Base-by-base conservation (phyloP, 1,140 invertebrate genomes). In the Pogonomyrmex californicus region DNA sequence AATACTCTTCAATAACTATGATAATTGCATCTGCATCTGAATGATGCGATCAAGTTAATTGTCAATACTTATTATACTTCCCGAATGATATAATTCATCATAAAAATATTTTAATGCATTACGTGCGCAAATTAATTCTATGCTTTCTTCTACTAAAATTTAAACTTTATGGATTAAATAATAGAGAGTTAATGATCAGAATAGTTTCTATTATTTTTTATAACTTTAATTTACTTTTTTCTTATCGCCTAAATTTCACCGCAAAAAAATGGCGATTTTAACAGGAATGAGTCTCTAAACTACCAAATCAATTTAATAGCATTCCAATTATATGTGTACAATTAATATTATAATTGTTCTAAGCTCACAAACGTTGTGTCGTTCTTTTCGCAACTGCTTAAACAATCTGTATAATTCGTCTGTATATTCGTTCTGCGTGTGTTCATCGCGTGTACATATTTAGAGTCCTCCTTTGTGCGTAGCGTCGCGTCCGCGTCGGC, bases 401-500 rank as follows among this genome's bases (percentile, higher is more conserved):
- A 51, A 33, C 41, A 60, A 30, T 41, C 41, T 54, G 7, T 38
- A 14, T 47, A 68, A 36, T 9, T 73, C 54, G 36, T 36, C 17
- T 41, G 30, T 47, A 14, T 71, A 14, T 71, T 33, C 17, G 36
- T 30, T 9, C 12, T 14, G 10, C 38, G n/a, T 2, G 33, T 47
- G 51, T 56, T 9, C n/a, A 12, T 7, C 54, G 54, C 9, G 33
- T 58, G 65, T 36, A 71, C 38, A 79, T 51, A n/a, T 23, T 83
- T n/a, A n/a, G 38, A 23, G 44, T 75, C 23, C 36, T 41, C 30
- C 68, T 36, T 85, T 60, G 65, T 83, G 60, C 85, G 88, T 86
- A 78, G 68, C 49, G 63, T 83, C 70, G 62, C 44, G 47, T 65
- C 63, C 70, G 51, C 66, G 54, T 62, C 77, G 65, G 70, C 65